Evolutionary conservation across 1,140 invertebrate genomes (phyloP).

Genomic region (Drosophila guanche): DNA sequence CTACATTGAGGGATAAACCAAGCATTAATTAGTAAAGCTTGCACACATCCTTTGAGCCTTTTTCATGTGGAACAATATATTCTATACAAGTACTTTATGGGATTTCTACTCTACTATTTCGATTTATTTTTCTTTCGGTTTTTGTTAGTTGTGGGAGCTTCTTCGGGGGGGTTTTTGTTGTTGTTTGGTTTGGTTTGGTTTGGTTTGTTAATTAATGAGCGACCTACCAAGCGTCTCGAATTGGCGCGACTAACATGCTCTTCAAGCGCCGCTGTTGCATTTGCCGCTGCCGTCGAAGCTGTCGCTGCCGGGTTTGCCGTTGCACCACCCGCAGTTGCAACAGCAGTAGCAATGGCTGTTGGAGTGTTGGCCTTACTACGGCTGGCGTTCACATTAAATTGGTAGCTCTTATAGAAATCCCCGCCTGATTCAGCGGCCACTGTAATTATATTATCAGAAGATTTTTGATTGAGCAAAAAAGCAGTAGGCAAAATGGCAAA

Average conservation of each 20-base stretch:
- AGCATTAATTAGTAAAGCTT: slow-evolving; percentile 6
- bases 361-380: slow-evolving; percentile 62
- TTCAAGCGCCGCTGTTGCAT: slow-evolving; percentile 88
- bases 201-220: slow-evolving; percentile 71
- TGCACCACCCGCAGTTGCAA: slow-evolving; percentile 33
- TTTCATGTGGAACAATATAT: slow-evolving; percentile 74
- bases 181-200: slow-evolving; percentile 37
- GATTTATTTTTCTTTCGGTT: slow-evolving; percentile 4
- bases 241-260: slow-evolving; percentile 83
- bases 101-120: slow-evolving; percentile 16
- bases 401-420: slow-evolving; percentile 93
- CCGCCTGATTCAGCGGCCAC: slow-evolving; percentile 90
- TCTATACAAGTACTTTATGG: slow-evolving; percentile 19
- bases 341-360: slow-evolving; percentile 46
- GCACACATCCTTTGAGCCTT: slow-evolving; percentile 41
- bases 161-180: slow-evolving; percentile 21
- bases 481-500: slow-evolving; percentile 2
- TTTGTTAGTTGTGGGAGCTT: slow-evolving; percentile 31
- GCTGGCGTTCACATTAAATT: slow-evolving; percentile 71
- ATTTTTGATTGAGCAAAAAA: slow-evolving; percentile 57
- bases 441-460: slow-evolving; percentile 84
- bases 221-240: slow-evolving; percentile 83
- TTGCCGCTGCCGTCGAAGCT: slow-evolving; percentile 83
- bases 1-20: slow-evolving; percentile 31
- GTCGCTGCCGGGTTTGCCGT: slow-evolving; percentile 51